A percentile compares a stretch with the other conserved stretches of the same genome.
Conservation (phyloP, 2,888 invertebrate genomes). For the Rosalia funebris region DNA sequence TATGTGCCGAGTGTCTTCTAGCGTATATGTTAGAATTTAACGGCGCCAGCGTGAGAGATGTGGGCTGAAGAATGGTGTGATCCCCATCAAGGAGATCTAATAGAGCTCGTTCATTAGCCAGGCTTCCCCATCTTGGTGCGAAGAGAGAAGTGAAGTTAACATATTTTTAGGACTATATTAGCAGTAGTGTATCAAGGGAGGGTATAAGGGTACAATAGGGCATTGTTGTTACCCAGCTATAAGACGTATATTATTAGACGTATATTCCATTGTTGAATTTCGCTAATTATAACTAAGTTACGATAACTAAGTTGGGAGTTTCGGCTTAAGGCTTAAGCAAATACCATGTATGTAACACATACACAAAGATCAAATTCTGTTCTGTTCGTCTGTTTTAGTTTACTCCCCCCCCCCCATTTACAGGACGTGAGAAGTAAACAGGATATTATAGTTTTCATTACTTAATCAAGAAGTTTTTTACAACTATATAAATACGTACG, state of each 20-base stretch:
- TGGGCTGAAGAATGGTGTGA: slow-evolving; percentile 52
- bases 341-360: too few species aligned
- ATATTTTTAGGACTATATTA: slow-evolving; percentile 19
- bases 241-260: background rate
- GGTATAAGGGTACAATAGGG: slow-evolving; percentile 8
- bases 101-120: slow-evolving; percentile 56
- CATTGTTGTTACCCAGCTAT: background rate
- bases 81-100: slow-evolving; percentile 58
- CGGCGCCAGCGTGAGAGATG: slow-evolving; percentile 58
- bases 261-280: too few species aligned
- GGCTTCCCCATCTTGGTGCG: slow-evolving; percentile 57
- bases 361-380: too few species aligned
- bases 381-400: too few species aligned
- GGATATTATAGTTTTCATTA: too few species aligned
- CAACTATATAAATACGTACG: too few species aligned
- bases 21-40: slow-evolving; percentile 60
- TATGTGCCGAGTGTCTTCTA: slow-evolving; percentile 61
- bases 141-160: slow-evolving; percentile 28
- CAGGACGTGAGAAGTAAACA: too few species aligned
- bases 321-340: too few species aligned
- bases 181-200: slow-evolving; percentile 1
- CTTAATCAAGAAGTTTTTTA: too few species aligned
- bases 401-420: too few species aligned
- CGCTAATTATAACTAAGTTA: too few species aligned
- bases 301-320: too few species aligned